A percentile compares a stretch with the other conserved stretches of the same genome.
Evolutionary conservation across 2,113 vertebrate genomes (phyloP).

Genomic region (Dicrurus megarhynchus): DNA sequence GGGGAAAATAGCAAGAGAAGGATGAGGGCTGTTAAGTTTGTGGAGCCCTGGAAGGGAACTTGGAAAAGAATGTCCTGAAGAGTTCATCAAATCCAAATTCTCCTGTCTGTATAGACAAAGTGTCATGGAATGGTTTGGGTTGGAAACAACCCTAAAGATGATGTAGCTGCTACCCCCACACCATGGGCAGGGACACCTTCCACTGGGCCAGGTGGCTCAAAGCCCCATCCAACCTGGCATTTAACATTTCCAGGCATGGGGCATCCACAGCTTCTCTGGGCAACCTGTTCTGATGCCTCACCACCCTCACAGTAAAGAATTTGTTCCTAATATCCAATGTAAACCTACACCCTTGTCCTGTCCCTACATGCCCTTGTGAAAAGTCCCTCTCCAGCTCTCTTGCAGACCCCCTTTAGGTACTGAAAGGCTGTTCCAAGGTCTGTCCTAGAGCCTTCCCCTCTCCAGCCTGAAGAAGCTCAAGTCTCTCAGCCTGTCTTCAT

Average conservation of each 20-base stretch:
- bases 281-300: neutral
- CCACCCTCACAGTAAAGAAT: neutral
- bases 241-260: neutral
- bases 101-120: neutral
- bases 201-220: neutral
- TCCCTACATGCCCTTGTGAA: neutral
- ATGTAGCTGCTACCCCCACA: neutral
- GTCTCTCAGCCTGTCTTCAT: neutral
- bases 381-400: neutral
- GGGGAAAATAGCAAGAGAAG: neutral
- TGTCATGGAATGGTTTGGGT: neutral
- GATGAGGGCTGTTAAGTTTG: fast-evolving
- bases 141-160: neutral
- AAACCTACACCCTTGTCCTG: neutral
- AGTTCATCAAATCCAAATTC: neutral
- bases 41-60: neutral
- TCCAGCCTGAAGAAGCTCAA: neutral
- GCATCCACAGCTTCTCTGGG: neutral
- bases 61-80: neutral
- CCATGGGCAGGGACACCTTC: neutral
- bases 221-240: neutral
- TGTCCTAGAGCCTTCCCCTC: neutral
- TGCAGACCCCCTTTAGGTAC: neutral
- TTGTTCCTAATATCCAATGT: neutral
- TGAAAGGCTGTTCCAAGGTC: neutral